Evolutionary conservation across 2,888 invertebrate species (phyloP), one percentile per base, ranked within the genome.

Genomic region (Cremastobaeus sp.): DNA sequence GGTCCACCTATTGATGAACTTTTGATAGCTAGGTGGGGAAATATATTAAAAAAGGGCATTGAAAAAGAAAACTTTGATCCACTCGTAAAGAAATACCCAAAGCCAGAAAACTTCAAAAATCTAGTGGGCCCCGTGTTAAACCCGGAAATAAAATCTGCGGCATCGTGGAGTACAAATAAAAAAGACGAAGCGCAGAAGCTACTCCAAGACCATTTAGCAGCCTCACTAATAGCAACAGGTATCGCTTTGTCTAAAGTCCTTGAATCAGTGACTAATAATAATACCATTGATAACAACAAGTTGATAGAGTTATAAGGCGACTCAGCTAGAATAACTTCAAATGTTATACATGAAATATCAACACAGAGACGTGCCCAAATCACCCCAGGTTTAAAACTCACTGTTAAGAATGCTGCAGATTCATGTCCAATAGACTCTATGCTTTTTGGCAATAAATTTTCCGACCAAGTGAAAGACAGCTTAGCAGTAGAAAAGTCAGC

Each of bases 31-130:
- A 14, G 47, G 3, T 47, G 47, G 47, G 30, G 17, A 14, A 28
- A 28, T 4, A 47, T 47, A 1, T 47, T 47, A 12, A 15, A 28
- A 47, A 30, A 15, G 11, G 47, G 30, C 11, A 30, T 47, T 2
- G 11, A 9, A 1, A 47, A 47, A 30, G 47, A 47, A n/a, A n/a
- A n/a, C n/a, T n/a, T n/a, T n/a, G n/a, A n/a, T n/a, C n/a, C n/a
- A n/a, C 8, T 35, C 6, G 3, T 11, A 14, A 35, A 35, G 8
- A 35, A 35, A 9, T 35, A 35, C n/a, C 35, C 35, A 12, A 35
- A 14, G 14, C 35, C 35, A 12, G 14, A 2, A 1, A 35, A 35
- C 8, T 35, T 35, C 14, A 35, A 35, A n/a, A n/a, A n/a, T 1
- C 14, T 14, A 12, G 12, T 4, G 2, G 35, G 35, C 1, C 35